Evolutionary conservation across 2,888 invertebrate species (phyloP).

Genomic region (Limnephilus rhombicus): DNA sequence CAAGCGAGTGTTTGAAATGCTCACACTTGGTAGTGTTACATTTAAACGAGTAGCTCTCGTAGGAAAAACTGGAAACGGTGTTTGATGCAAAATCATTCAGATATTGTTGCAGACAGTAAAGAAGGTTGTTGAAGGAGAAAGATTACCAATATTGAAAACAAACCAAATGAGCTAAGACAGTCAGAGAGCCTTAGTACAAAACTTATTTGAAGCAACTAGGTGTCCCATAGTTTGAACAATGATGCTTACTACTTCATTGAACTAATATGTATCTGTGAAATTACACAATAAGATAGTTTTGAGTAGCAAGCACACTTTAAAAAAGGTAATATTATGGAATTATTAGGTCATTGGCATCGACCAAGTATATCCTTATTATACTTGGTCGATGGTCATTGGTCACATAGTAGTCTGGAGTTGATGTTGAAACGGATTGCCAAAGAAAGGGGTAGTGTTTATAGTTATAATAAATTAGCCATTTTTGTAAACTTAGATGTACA

Average conservation of each 20-base stretch:
- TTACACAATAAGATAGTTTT: background rate
- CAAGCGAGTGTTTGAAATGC: too few species aligned
- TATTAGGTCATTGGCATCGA: background rate
- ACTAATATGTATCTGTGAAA: background rate
- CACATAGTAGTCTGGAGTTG: background rate
- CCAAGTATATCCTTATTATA: too few species aligned
- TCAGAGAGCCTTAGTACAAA: background rate
- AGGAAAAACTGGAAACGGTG: background rate
- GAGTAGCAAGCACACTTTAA: background rate
- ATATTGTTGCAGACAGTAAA: background rate
- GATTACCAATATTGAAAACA: background rate
- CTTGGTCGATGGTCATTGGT: background rate
- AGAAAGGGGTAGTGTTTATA: background rate
- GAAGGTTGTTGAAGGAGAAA: background rate
- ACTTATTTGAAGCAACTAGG: background rate
- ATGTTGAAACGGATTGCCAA: background rate
- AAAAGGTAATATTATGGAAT: too few species aligned
- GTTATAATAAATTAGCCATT: too few species aligned
- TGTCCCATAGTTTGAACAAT: background rate
- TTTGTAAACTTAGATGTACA: too few species aligned
- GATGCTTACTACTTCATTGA: background rate
- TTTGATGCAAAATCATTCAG: background rate
- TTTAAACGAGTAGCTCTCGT: too few species aligned
- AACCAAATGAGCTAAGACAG: background rate
- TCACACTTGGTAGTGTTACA: too few species aligned